phyloP scores from a whole-genome alignment of 2,888 invertebrate species.

The Agapostemon virescens region DNA sequence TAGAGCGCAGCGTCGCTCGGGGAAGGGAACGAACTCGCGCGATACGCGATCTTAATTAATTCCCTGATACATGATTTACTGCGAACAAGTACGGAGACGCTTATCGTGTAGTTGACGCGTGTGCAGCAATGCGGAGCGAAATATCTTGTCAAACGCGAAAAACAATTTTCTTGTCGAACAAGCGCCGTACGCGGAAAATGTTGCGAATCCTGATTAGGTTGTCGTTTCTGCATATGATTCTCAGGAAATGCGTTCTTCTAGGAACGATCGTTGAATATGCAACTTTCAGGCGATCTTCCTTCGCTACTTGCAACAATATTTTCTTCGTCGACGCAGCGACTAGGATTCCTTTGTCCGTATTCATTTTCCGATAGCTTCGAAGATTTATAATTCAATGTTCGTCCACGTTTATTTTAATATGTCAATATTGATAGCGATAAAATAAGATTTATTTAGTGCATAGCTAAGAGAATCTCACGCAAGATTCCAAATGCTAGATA shows the following conservation, averaged over 20 bases:
- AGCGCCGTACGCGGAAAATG: not conserved
- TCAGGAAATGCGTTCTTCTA: not conserved
- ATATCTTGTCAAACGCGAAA: not conserved
- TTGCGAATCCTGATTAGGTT: not conserved
- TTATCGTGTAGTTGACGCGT: not conserved
- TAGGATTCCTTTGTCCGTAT: too few species aligned
- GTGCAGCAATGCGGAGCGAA: not conserved
- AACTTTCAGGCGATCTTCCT: not conserved
- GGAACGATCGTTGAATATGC: not conserved
- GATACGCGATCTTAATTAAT: conserved; percentile 29
- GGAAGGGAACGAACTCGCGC: not conserved
- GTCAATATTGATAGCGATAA: too few species aligned
- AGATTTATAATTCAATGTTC: too few species aligned
- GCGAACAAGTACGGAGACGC: conserved; percentile 10
- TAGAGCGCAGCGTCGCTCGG: not conserved
- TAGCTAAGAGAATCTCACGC: too few species aligned
- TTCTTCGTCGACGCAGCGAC: not conserved
- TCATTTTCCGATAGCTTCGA: not conserved
- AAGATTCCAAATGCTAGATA: too few species aligned
- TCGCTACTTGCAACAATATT: not conserved
- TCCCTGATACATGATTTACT: conserved; percentile 15
- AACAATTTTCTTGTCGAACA: not conserved
- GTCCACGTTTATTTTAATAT: too few species aligned
- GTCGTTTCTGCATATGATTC: not conserved
- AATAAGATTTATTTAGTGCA: too few species aligned